phyloP scores from a whole-genome alignment of 2,113 vertebrate species.

The Otis tarda region DNA sequence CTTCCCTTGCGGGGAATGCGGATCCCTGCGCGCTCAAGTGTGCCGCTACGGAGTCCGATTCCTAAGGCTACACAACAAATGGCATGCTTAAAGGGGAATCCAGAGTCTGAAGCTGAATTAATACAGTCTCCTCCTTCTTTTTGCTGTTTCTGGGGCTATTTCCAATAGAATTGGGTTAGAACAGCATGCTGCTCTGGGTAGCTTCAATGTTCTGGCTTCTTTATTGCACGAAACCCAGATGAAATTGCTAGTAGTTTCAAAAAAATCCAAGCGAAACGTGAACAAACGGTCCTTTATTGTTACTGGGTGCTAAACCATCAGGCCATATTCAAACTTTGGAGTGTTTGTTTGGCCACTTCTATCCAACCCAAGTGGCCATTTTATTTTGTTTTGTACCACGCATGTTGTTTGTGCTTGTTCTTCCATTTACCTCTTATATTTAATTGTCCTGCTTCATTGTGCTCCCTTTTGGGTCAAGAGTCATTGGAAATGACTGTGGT shows the following conservation, averaged over 20 bases:
- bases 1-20: neutral
- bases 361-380: neutral
- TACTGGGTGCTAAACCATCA: neutral
- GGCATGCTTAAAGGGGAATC: neutral
- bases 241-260: neutral
- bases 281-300: neutral
- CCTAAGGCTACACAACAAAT: neutral
- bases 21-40: neutral
- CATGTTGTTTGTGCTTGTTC: neutral
- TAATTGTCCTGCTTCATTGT: neutral
- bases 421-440: neutral
- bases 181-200: neutral
- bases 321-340: neutral
- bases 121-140: neutral
- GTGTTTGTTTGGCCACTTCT: neutral
- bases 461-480: neutral
- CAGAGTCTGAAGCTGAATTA: neutral
- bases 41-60: rapidly evolving
- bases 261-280: neutral
- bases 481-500: neutral
- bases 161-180: neutral
- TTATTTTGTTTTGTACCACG: neutral
- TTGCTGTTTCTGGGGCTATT: neutral
- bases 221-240: neutral
- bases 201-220: neutral